Evolutionary conservation across 2,888 invertebrate genomes (phyloP).

Genomic region (Papilio protenor): DNA sequence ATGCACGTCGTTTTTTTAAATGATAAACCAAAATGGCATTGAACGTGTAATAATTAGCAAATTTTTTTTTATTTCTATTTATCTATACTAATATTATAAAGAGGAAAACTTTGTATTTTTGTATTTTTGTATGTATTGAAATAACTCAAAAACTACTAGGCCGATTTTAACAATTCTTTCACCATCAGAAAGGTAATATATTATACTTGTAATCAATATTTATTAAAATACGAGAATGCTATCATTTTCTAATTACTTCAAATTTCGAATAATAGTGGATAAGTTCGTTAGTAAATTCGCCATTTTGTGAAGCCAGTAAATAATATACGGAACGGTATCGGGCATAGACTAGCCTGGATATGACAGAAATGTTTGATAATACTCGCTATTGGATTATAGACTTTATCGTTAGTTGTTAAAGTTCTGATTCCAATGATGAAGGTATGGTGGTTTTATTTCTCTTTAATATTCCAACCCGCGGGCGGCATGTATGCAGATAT

Average conservation of each 20-base stretch:
- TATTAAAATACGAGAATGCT: background rate
- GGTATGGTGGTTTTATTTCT: conserved; percentile 24
- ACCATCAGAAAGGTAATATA: too few species aligned
- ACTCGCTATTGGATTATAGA: conserved; percentile 24
- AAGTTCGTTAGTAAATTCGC: conserved; percentile 31
- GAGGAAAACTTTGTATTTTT: too few species aligned
- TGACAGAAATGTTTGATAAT: conserved; percentile 27
- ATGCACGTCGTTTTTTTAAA: too few species aligned
- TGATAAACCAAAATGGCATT: too few species aligned
- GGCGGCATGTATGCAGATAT: conserved; percentile 18
- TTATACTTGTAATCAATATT: too few species aligned
- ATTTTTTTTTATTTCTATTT: too few species aligned
- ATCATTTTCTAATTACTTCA: background rate
- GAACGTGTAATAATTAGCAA: too few species aligned
- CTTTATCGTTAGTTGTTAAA: background rate
- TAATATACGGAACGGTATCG: conserved; percentile 25
- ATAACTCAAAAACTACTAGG: too few species aligned
- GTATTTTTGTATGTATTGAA: too few species aligned
- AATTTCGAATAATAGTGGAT: conserved; percentile 3
- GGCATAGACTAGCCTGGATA: conserved; percentile 24
- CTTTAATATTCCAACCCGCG: conserved; percentile 36
- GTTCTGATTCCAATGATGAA: conserved; percentile 27
- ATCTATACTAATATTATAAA: too few species aligned
- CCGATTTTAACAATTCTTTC: too few species aligned
- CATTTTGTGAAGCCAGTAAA: conserved; percentile 27